Base-by-base conservation (phyloP, 2,113 vertebrate species). In the Cephalopholis sonnerati region DNA sequence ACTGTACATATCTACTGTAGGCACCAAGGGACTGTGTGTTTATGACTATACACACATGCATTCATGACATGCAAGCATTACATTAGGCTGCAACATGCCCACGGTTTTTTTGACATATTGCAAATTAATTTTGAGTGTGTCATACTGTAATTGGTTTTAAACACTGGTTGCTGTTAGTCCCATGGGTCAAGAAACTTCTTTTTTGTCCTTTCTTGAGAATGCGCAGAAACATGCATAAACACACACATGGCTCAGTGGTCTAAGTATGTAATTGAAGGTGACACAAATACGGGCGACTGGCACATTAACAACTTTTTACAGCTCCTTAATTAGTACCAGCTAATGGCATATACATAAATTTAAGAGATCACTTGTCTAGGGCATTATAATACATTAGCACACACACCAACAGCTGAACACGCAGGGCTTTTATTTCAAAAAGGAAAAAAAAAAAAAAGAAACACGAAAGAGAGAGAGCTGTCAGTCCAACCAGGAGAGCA, bases 231-330 rank as follows among this genome's bases (percentile, higher is more conserved):
- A 65, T 13, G 36, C 20, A 48, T 20, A 53, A 55, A 80, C 22
- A 61, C 61, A 64, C 39, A 58, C 50, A 82, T 7, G 58, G 74
- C 74, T 87, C 87, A 87, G 51, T 83, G 84, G 68, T 87, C 82
- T 85, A 63, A 89, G 82, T 83, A 80, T 68, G 25, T 87, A 89
- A 91, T 87, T 76, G 84, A 91, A 91, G 89, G 90, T 89, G 85
- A 91, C 85, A 81, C 79, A 64, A 81, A 83, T 70, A 80, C 2
- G 29, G 55, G 48, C 1, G 55, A 69, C 48, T 65, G 55, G 67
- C 65, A 73, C 85, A 72, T 87, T 62, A 85, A 73, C 80, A 77
- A 58, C 62, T 77, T 84, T 76, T 74, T 59, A 61, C 66, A 73
- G 74, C 61, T 83, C 58, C 71, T 87, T 85, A 57, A 84, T 86